Percentiles rank a stretch among this genome's conserved stretches.
phyloP scores from a whole-genome alignment of 2,113 vertebrate genomes.

The Oreamnos americanus region DNA sequence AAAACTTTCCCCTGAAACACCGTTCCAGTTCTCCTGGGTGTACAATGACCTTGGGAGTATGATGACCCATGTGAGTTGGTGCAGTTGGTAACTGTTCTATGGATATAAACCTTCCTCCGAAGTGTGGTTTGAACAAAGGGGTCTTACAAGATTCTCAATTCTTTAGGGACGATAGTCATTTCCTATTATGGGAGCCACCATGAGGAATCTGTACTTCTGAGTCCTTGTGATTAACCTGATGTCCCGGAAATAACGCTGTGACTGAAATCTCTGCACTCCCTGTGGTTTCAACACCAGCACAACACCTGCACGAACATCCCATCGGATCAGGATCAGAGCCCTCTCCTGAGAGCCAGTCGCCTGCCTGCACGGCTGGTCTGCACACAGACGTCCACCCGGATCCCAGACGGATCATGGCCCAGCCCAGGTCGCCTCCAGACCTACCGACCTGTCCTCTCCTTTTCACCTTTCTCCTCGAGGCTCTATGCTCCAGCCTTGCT shows the following conservation, averaged over 20 bases:
- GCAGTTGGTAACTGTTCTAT: rapidly evolving
- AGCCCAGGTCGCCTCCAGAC: background rate
- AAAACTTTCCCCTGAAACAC: background rate
- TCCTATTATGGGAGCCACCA: background rate
- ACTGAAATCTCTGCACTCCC: background rate
- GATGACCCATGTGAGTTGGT: rapidly evolving
- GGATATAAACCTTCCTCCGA: background rate
- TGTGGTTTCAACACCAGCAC: background rate
- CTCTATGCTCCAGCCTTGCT: background rate
- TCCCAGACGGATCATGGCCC: rapidly evolving
- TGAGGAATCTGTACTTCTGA: background rate
- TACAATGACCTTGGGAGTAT: rapidly evolving
- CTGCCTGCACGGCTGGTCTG: rapidly evolving
- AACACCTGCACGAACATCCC: rapidly evolving
- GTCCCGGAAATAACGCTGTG: background rate
- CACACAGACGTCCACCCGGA: rapidly evolving
- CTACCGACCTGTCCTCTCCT: background rate
- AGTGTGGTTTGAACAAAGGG: background rate
- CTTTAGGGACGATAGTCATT: background rate
- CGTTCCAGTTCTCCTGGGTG: background rate
- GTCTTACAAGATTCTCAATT: background rate
- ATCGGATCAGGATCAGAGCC: too few relatives aligned
- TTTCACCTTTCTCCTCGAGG: too few relatives aligned
- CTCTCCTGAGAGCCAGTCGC: background rate
- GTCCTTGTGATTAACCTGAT: background rate